These are phyloP conservation scores for Holothuria leucospilota DNA, from an alignment of 53 echinoderm and acorn worm species.

Conservation along the genomic window DNA sequence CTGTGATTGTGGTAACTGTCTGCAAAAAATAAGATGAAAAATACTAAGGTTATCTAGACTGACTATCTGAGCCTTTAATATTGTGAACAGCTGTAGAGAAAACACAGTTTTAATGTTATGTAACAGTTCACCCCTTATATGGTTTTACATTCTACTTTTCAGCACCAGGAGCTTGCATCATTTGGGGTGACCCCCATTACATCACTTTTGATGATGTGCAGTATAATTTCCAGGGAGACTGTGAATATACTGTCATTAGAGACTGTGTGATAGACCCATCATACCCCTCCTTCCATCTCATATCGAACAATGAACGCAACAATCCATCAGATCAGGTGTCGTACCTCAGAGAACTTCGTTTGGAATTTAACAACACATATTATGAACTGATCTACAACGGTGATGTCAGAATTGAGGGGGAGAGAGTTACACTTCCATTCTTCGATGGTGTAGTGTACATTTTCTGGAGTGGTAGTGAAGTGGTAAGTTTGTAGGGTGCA, in stretches of 20 bases:
- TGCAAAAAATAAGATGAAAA: too few relatives aligned
- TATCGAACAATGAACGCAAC: conserved; percentile 58
- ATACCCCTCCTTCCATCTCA: conserved; percentile 57
- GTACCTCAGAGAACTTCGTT: conserved; percentile 57
- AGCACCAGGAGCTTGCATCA: conserved; percentile 64
- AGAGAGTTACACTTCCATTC: conserved; percentile 64
- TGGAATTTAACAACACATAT: conserved; percentile 32
- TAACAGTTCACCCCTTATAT: too few relatives aligned
- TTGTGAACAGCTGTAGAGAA: too few relatives aligned
- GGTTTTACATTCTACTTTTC: too few relatives aligned
- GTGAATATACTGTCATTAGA: conserved; percentile 66
- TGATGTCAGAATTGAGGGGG: conserved; percentile 66
- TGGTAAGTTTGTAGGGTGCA: conserved; percentile 58
- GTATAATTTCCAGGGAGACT: conserved; percentile 74
- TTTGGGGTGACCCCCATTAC: conserved; percentile 82
- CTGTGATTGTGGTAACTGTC: too few relatives aligned
- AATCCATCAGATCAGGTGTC: conserved; percentile 65
- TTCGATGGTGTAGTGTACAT: conserved; percentile 62
- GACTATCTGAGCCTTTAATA: too few relatives aligned
- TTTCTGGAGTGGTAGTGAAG: conserved; percentile 54
- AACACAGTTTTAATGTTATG: too few relatives aligned
- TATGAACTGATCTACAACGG: conserved; percentile 55
- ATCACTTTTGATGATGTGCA: conserved; percentile 69
- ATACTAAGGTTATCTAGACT: too few relatives aligned
- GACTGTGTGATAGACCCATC: conserved; percentile 37